Conservation (phyloP, 2,113 vertebrate genomes). For the Muntiacus muntjak region DNA sequence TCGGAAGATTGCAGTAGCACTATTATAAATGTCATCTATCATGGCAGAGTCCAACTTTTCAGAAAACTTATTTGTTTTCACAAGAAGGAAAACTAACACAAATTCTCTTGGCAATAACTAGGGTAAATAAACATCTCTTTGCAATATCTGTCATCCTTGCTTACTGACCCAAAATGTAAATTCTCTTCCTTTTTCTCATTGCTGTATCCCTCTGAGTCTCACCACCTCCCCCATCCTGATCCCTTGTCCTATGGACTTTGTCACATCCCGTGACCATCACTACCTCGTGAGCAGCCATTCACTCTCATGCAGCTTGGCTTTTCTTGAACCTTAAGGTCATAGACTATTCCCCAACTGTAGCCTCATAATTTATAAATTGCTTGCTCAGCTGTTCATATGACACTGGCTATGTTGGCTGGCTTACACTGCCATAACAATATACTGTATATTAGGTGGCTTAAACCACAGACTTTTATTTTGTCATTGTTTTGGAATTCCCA, state of each 20-base stretch:
- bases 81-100: not conserved
- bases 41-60: not conserved
- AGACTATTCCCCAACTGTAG: too few species aligned
- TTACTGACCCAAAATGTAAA: not conserved
- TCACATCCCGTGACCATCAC: not conserved
- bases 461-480: not conserved
- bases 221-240: not conserved
- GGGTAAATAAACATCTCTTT: not conserved
- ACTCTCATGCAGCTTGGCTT: not conserved
- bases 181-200: not conserved
- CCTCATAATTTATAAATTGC: not conserved
- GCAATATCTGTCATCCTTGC: not conserved
- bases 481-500: not conserved
- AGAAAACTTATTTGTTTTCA: not conserved
- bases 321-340: not conserved
- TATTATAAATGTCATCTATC: not conserved
- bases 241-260: not conserved
- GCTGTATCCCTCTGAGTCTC: not conserved
- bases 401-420: fast-evolving
- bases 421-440: not conserved
- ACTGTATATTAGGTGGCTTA: too few species aligned
- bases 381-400: not conserved
- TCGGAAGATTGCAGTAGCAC: not conserved
- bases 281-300: not conserved
- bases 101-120: not conserved